Evolutionary conservation across 2,888 invertebrate genomes (phyloP).

Genomic region (Dioctria rufipes): DNA sequence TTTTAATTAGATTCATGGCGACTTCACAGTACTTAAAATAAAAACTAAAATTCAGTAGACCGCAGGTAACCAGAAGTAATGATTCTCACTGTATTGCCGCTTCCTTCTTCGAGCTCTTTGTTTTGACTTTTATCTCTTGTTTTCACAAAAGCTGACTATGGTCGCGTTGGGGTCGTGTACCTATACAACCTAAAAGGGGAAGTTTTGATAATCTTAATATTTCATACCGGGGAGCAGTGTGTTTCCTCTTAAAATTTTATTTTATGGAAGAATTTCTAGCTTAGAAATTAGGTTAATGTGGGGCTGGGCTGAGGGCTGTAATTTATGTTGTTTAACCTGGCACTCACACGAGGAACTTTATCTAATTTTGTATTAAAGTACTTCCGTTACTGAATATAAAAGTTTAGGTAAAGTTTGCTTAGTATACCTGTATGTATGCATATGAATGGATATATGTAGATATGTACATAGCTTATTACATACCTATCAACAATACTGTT

Average conservation of each 20-base stretch:
- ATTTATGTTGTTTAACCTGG: too few species aligned
- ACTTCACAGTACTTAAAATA: background rate
- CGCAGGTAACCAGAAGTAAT: slow-evolving; percentile 2
- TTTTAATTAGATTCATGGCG: too few species aligned
- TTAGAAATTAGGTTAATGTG: slow-evolving; percentile 36
- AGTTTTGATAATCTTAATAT: slow-evolving; percentile 22
- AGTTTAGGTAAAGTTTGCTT: too few species aligned
- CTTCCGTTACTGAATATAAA: too few species aligned
- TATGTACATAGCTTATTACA: too few species aligned
- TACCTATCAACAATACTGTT: too few species aligned
- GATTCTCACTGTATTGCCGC: background rate
- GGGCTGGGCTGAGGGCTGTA: background rate
- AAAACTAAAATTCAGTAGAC: slow-evolving; percentile 20
- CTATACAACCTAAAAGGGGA: too few species aligned
- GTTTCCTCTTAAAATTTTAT: slow-evolving; percentile 41
- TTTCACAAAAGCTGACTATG: background rate
- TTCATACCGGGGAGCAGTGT: slow-evolving; percentile 25
- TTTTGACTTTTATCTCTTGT: slow-evolving; percentile 1
- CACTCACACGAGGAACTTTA: too few species aligned
- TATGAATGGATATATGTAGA: too few species aligned
- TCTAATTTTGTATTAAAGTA: too few species aligned
- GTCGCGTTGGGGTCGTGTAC: too few species aligned
- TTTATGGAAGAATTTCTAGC: slow-evolving; percentile 21
- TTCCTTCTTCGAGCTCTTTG: slow-evolving; percentile 4
- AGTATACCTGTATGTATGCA: too few species aligned